Evolutionary conservation across 2,113 vertebrate genomes (phyloP).

Genomic region (Semicossyphus pulcher): DNA sequence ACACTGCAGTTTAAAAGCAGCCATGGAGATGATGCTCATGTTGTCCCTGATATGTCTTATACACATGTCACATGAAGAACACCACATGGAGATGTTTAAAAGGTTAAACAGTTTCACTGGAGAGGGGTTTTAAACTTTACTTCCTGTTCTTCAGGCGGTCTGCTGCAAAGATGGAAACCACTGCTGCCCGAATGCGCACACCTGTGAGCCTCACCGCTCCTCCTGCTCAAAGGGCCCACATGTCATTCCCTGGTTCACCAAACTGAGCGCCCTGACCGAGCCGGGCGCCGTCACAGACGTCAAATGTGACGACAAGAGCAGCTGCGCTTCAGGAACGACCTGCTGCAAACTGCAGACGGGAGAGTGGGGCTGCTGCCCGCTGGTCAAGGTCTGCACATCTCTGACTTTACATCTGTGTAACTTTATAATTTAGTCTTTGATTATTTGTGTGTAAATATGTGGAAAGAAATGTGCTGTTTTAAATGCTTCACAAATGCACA

Average conservation of each 20-base stretch:
- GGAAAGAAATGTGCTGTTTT: too few species aligned
- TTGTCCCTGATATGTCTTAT: too few species aligned
- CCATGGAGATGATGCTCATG: too few species aligned
- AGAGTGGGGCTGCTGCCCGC: constrained; percentile 85
- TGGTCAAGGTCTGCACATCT: constrained; percentile 73
- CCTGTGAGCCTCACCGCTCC: constrained; percentile 66
- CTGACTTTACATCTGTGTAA: background rate
- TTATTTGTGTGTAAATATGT: too few species aligned
- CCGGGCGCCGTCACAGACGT: constrained; percentile 39
- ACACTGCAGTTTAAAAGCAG: too few species aligned
- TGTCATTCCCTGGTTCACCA: constrained; percentile 75
- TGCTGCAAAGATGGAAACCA: constrained; percentile 80
- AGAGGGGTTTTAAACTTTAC: too few species aligned
- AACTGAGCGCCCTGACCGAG: constrained; percentile 55
- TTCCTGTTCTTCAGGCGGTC: constrained; percentile 66
- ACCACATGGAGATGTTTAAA: too few species aligned
- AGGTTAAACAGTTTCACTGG: too few species aligned
- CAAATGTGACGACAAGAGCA: constrained; percentile 80
- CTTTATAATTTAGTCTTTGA: too few species aligned
- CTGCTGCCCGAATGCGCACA: constrained; percentile 82
- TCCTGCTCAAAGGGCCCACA: constrained; percentile 67
- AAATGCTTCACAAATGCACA: background rate
- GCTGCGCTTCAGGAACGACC: constrained; percentile 80
- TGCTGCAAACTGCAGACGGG: constrained; percentile 80
- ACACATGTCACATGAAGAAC: too few species aligned